Percentiles rank a stretch among this genome's conserved stretches.
These are phyloP conservation scores for Anthrax anthrax DNA, from an alignment of 2,888 invertebrate species.

Conservation along the genomic window DNA sequence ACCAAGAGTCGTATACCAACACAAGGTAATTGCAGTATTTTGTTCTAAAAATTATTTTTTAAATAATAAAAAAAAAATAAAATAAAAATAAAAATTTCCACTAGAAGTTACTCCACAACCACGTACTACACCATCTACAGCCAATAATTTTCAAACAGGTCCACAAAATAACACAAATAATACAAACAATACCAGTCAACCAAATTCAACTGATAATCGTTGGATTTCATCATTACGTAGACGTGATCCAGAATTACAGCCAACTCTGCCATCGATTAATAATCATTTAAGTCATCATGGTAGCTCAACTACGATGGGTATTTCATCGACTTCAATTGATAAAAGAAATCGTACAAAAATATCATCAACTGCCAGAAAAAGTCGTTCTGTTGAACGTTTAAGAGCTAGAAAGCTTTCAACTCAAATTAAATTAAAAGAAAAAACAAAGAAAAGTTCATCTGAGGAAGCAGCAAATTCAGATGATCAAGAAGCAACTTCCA, in stretches of 20 bases:
- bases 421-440: slow-evolving; percentile 33
- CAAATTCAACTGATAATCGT: slow-evolving; percentile 40
- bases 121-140: slow-evolving; percentile 17
- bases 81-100: neutral
- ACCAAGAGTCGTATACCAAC: slow-evolving; percentile 27
- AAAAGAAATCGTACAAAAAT: slow-evolving; percentile 20
- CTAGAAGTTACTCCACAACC: slow-evolving; percentile 35
- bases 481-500: slow-evolving; percentile 33
- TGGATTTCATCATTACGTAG: slow-evolving; percentile 55
- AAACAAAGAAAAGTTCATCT: slow-evolving; percentile 30
- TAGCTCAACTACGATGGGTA: slow-evolving; percentile 27
- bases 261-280: slow-evolving; percentile 48
- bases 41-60: neutral
- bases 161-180: slow-evolving; percentile 11
- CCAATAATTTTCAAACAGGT: neutral
- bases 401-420: slow-evolving; percentile 31
- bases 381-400: slow-evolving; percentile 32
- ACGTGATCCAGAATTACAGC: slow-evolving; percentile 49
- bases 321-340: slow-evolving; percentile 31
- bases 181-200: slow-evolving; percentile 16
- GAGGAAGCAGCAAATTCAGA: slow-evolving; percentile 36
- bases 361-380: slow-evolving; percentile 29
- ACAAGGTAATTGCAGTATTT: slow-evolving; percentile 25
- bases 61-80: neutral
- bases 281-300: slow-evolving; percentile 23